Base-by-base conservation (phyloP, 1,140 invertebrate genomes). In the Apis florea region DNA sequence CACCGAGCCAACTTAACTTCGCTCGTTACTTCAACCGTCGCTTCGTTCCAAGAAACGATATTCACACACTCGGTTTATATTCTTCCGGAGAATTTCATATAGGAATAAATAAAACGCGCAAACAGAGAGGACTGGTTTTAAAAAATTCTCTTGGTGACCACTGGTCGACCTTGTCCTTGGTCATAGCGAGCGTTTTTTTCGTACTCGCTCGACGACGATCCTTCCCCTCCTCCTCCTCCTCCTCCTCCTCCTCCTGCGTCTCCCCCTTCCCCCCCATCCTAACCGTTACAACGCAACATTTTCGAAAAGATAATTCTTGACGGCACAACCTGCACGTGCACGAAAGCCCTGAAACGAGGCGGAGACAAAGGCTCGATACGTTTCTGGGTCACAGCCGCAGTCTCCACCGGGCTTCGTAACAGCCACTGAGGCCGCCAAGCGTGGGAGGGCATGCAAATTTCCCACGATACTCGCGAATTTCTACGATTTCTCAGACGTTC, bases 371-470 rank as follows among this genome's bases (percentile, higher is more conserved):
- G 70, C 31, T 72, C 54, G 70, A 59, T 72, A 59, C 13, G 54
- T 72, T 72, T 72, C 70, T 72, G 31, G 70, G 70, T 72, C 70
- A 72, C 21, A 72, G 56, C 24, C 70, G 31, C 70, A n/a, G 51
- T 26, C 21, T 71, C 21, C 21, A 19, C 26, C 31, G 31, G 31
- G 26, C 15, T 31, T 58, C 19, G 12, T 40, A 54, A 40, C 69
- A 19, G 49, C 69, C 19, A 40, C 53, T 71, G n/a, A 31, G 58
- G 58, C 54, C 26, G 2, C 53, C 19, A 40, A 26, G 11, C 13
- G 69, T 58, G 19, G 69, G 24, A 6, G 54, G 31, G 1, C 12
- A 24, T 31, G 53, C 26, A 58, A 51, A 71, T 71, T 31, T 4
- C 51, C 0, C 19, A 31, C 21, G 40, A n/a, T 40, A 47, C 19